These are phyloP conservation scores for Mellilla xanthometata DNA, from an alignment of 2,888 invertebrate species.

Conservation along the genomic window DNA sequence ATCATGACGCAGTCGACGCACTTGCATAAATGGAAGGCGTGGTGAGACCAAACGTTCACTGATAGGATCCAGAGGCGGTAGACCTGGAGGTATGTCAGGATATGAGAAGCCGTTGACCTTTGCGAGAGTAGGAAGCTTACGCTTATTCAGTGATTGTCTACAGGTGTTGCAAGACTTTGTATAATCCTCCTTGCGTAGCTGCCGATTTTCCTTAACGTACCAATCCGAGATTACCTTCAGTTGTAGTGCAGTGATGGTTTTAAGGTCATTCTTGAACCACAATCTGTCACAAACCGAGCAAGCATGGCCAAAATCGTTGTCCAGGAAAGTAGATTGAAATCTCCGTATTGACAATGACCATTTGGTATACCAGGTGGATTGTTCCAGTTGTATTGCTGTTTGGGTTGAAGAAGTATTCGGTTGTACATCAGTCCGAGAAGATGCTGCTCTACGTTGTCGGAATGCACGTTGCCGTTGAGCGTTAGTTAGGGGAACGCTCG, in stretches of 20 bases:
- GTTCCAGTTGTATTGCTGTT: constrained; percentile 36
- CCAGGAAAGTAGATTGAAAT: constrained; percentile 40
- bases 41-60: constrained; percentile 48
- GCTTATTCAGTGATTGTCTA: constrained; percentile 36
- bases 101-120: constrained; percentile 47
- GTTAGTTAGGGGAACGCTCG: constrained; percentile 21
- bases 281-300: constrained; percentile 50
- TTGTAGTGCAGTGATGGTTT: constrained; percentile 44
- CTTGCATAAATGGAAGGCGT: constrained; percentile 48
- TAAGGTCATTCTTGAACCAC: constrained; percentile 50
- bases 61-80: constrained; percentile 45
- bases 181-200: constrained; percentile 34
- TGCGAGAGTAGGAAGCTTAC: constrained; percentile 36
- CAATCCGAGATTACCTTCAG: constrained; percentile 41
- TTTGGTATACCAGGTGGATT: constrained; percentile 41
- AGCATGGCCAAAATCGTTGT: constrained; percentile 46
- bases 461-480: constrained; percentile 25
- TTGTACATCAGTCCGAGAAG: constrained; percentile 25
- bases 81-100: constrained; percentile 39
- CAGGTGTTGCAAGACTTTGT: constrained; percentile 39
- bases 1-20: constrained; percentile 46
- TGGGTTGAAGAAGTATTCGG: constrained; percentile 17
- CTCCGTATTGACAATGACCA: constrained; percentile 41
- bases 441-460: constrained; percentile 25
- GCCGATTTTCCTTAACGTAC: constrained; percentile 33